Evolutionary conservation across 2,797 vertebrate genomes (phyloP).

Genomic region (Malurus leucopterus): DNA sequence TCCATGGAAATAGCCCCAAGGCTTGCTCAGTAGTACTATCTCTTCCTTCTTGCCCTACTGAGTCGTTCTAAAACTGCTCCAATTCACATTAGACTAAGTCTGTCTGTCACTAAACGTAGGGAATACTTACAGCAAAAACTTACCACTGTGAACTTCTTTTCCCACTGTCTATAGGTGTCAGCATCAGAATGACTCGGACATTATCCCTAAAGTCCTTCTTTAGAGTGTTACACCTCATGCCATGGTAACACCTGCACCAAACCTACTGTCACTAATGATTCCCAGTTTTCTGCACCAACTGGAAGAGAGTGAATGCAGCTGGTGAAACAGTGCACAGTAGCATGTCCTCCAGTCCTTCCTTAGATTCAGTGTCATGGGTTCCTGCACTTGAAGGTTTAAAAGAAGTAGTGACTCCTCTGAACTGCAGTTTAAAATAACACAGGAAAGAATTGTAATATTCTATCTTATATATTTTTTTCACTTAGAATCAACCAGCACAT

Average conservation of each 20-base stretch:
- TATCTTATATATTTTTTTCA: background rate
- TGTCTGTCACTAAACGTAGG: background rate
- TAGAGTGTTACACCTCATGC: background rate
- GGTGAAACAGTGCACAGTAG: background rate
- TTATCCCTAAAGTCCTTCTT: background rate
- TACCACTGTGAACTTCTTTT: background rate
- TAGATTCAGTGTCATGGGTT: background rate
- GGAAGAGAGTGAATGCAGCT: background rate
- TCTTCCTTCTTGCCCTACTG: background rate
- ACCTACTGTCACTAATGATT: background rate
- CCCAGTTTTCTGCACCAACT: background rate
- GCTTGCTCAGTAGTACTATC: background rate
- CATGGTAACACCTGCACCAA: background rate
- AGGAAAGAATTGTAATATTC: background rate
- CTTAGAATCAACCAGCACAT: background rate
- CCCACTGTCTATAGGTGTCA: background rate
- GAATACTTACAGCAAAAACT: background rate
- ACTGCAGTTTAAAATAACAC: background rate
- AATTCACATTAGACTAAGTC: background rate
- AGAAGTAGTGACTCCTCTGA: background rate
- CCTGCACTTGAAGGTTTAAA: background rate
- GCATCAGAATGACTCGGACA: background rate
- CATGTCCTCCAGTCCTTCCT: background rate
- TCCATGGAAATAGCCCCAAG: background rate
- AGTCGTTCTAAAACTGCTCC: background rate